phyloP scores from a whole-genome alignment of 2,797 vertebrate genomes.

The Phataginus tricuspis region DNA sequence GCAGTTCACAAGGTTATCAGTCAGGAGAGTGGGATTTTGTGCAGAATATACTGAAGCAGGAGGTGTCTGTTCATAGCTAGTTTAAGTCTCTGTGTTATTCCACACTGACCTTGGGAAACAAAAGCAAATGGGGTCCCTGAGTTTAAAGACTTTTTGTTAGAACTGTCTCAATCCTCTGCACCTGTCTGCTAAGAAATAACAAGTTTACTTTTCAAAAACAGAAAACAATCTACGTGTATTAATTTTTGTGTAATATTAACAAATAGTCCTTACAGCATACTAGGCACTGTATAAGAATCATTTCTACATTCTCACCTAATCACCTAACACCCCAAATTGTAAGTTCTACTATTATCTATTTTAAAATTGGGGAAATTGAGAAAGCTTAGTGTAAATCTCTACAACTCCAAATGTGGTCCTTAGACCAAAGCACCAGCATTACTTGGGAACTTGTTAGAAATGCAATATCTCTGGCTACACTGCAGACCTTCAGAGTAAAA shows the following conservation, averaged over 20 bases:
- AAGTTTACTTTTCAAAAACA: conserved; percentile 10
- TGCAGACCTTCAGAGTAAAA: conserved; percentile 12
- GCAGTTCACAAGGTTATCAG: not conserved
- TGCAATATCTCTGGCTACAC: not conserved
- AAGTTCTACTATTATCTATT: not conserved
- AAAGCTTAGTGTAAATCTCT: not conserved
- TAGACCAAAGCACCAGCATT: not conserved
- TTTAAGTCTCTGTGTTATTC: not conserved
- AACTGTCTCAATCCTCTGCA: not conserved
- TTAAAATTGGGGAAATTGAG: not conserved
- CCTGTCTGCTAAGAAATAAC: not conserved
- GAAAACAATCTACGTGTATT: conserved; percentile 4
- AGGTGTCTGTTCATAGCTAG: not conserved
- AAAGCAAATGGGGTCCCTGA: not conserved
- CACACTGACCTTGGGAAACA: not conserved
- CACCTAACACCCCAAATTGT: not conserved
- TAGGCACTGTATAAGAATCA: conserved; percentile 6
- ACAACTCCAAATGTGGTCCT: not conserved
- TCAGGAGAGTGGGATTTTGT: not conserved
- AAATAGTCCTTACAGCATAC: not conserved
- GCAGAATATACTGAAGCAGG: not conserved
- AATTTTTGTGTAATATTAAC: conserved; percentile 13
- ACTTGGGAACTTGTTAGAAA: conserved; percentile 20
- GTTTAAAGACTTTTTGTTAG: not conserved
- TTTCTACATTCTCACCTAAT: not conserved